Base-by-base conservation (phyloP, 2,888 invertebrate species). In the Limnephilus lunatus region DNA sequence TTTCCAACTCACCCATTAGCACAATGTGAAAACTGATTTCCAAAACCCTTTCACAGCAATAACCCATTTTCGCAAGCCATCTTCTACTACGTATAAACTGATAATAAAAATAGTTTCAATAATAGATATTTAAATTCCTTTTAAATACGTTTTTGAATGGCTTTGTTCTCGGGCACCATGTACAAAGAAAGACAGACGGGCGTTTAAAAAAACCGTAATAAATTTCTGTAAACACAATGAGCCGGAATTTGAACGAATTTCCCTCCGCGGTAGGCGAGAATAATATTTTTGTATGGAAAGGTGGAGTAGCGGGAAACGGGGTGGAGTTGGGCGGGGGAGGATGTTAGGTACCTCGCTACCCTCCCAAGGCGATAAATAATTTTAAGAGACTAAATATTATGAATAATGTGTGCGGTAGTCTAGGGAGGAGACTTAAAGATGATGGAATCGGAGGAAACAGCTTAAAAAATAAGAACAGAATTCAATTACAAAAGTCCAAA, bases 351-450 rank as follows among this genome's bases (percentile, higher is more conserved):
- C 48, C 68, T 68, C 2, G 68, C 68, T 68, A 68, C 68, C 68
- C 35, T 39, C 83, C 25, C 83, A 35, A 32, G 32, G 35, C 32
- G 32, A 39, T 83, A 39, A 83, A 35, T 35, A 83, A 83, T 83
- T 83, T 35, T 83, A 83, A 83, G 83, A 83, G 83, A 83, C 32
- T 83, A 83, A 83, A 83, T 83, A 83, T 83, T 83, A 39, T 32
- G 35, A 83, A 83, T 83, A 83, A 83, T 83, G 83, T 83, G 83
- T 83, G 35, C 32, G 82, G 30, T 82, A 19, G 82, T 32, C 32
- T 31, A 15, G 68, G 68, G 68, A 68, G 68, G 25, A n/a, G 25
- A 25, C 25, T 68, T 68, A 68, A 68, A 25, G 68, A 68, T 68
- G 68, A 68, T 68, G 68, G 68, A 68, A 68, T 68, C 68, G 25